Base-by-base conservation (phyloP, 2,797 vertebrate species). In the Schizopygopsis pylzovi region DNA sequence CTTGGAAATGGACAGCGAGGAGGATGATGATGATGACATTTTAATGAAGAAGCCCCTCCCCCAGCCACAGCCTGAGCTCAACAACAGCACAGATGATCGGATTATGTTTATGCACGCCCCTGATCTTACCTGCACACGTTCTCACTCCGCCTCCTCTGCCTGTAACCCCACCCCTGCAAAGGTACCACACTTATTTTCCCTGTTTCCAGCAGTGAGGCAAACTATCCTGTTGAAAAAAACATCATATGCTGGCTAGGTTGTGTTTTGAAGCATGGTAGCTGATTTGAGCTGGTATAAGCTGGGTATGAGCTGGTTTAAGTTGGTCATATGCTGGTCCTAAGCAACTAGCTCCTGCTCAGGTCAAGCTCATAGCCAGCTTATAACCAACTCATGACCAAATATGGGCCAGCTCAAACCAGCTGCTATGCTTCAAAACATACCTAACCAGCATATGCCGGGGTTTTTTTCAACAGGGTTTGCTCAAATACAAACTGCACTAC, bases 1-100 rank as follows among this genome's bases (percentile, higher is more conserved):
- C 88, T 92, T 99, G 92, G 97, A 98, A 87, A 91, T 97, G 9
- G 96, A 98, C 88, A 95, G 93, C 0, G 95, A 96, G 86, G 92
- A 91, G 41, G 94, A 92, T 9, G 97, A 96, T 43, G 95, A 94
- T 45, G 95, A 94, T 20, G 94, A 94, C 79, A 81, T 84, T n/a
- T 90, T 86, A 0, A 91, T 94, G 28, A 93, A 90, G 90, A 90
- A 92, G 4, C 90, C 63, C 0, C 0, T 59, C 47, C 93, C 81
- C 83, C 94, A 86, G 39, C 75, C 90, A 52, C 89, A 91, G 0
- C 88, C 82, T 5, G 93, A 94, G 11, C 91, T 90, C 0, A 85
- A 90, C 75, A 94, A 92, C 72, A 94, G 89, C 1, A 92, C 92
- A 72, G 95, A 95, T 16, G 94, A 94, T 81, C 72, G 90, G 39